Evolutionary conservation across 2,797 vertebrate species (phyloP), one percentile per base, ranked within the genome.

Genomic region (Dicrostonyx torquatus): DNA sequence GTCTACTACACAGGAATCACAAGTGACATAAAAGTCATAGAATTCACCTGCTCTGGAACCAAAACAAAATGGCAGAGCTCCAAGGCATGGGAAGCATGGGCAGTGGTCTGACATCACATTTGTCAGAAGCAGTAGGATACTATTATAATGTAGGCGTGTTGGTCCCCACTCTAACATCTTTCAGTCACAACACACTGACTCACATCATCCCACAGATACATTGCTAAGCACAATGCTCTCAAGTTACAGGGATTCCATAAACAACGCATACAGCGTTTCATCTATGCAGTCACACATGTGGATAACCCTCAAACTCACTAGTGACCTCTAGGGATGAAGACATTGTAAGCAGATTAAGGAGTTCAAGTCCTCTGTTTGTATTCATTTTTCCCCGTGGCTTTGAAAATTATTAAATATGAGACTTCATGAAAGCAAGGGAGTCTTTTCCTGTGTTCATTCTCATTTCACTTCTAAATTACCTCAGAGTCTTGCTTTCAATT

Each of bases 371-470:
- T 26, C n/a, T 26, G n/a, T 82, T 50, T 73, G 22, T 85, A 40
- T 84, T 92, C 89, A 85, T 89, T 89, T 94, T 94, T 83, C 55
- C 84, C 29, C 37, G 45, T 78, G 45, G 62, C 45, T 96, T 93
- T 91, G 58, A 93, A 94, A 83, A 94, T 58, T 20, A 55, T 82
- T 95, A 72, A 92, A 73, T 72, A 53, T 77, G 6, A 37, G 40
- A 37, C 7, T 64, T 93, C 92, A 84, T 55, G 78, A 24, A 87
- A 96, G 29, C 20, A 64, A 68, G 84, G 45, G 53, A 87, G 48
- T 40, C 6, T 95, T 48, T 87, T 58, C 31, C 78, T 53, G n/a
- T 7, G 40, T 58, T 22, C 48, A 12, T 37, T 94, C 53, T 89
- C 43, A 31, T 68, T 90, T 91, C 64, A 87, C 45, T 90, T 72